These are phyloP conservation scores for Siphamia tubifer DNA, from an alignment of 2,113 vertebrate genomes.

Conservation along the genomic window DNA sequence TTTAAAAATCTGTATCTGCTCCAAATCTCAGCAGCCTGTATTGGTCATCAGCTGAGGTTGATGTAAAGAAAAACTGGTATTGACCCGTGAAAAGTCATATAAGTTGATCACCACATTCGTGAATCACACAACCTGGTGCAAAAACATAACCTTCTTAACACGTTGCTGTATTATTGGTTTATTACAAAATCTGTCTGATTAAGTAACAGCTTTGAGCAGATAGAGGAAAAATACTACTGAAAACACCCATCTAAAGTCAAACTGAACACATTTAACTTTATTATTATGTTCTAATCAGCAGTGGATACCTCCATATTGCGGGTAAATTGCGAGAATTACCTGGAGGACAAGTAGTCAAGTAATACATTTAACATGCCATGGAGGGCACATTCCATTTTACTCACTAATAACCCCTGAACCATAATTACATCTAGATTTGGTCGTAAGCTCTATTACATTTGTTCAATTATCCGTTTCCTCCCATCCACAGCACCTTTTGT, in stretches of 20 bases:
- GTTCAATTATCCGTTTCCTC: constrained; percentile 43
- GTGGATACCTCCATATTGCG: constrained; percentile 16
- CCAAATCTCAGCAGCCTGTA: too few species aligned
- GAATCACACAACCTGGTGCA: too few species aligned
- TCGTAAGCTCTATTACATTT: constrained; percentile 38
- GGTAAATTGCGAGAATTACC: constrained; percentile 51
- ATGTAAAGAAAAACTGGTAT: too few species aligned
- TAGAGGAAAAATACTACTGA: not conserved
- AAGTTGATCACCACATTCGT: too few species aligned
- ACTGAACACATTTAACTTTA: constrained; percentile 7
- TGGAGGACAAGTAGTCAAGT: constrained; percentile 53
- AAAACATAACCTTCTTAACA: too few species aligned
- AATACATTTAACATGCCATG: constrained; percentile 42
- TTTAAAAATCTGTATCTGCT: too few species aligned
- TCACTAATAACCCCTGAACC: constrained; percentile 41
- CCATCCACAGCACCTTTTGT: constrained; percentile 13
- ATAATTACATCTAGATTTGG: constrained; percentile 52
- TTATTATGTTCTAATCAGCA: constrained; percentile 26
- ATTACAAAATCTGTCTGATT: too few species aligned
- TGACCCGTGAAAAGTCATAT: too few species aligned
- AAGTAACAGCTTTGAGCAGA: too few species aligned
- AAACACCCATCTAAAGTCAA: not conserved
- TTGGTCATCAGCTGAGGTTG: too few species aligned
- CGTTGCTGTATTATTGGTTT: too few species aligned
- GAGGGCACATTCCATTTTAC: constrained; percentile 39